phyloP scores from a whole-genome alignment of 2,113 vertebrate species.

The Microcebus tavaratra region DNA sequence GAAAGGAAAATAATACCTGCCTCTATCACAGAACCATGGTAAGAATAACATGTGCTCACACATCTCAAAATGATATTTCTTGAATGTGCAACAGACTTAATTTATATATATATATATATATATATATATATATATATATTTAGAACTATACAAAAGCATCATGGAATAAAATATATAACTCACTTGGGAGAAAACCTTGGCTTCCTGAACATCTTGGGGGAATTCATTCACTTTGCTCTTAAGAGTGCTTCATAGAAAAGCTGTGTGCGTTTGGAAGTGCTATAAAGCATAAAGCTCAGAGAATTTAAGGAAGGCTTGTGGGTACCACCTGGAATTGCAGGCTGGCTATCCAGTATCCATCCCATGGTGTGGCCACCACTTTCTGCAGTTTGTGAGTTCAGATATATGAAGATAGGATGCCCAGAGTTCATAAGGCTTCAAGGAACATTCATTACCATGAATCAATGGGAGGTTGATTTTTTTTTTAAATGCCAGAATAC shows the following conservation, averaged over 20 bases:
- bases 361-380: background rate
- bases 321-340: background rate
- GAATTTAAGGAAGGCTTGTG: background rate
- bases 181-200: background rate
- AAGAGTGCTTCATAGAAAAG: background rate
- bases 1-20: background rate
- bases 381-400: background rate
- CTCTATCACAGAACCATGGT: background rate
- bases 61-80: background rate
- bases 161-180: background rate
- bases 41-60: background rate
- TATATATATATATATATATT: background rate
- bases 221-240: background rate
- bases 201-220: background rate
- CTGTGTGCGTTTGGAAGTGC: background rate
- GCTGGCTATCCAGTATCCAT: background rate
- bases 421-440: background rate
- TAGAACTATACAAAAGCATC: background rate
- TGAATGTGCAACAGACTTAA: background rate
- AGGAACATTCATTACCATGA: background rate
- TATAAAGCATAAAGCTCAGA: background rate
- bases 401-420: background rate
- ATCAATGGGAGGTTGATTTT: background rate
- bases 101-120: background rate
- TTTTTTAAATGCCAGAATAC: background rate